These are phyloP conservation scores for Hybognathus amarus DNA, from an alignment of 2,797 vertebrate species.

Conservation along the genomic window DNA sequence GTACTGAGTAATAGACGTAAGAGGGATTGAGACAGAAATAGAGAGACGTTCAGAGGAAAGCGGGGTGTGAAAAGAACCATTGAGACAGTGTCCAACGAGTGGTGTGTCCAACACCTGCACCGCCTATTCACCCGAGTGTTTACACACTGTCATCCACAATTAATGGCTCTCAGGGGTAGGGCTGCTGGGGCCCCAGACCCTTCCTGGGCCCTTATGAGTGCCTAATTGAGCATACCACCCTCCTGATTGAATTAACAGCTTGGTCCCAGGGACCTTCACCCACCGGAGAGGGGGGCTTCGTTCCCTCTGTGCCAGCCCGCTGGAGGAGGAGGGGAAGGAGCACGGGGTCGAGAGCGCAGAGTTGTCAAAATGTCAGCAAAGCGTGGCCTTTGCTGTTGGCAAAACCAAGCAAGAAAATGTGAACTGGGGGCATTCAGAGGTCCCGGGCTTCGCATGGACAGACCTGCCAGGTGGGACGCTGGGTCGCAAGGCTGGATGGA, in stretches of 20 bases:
- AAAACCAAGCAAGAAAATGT: conserved; percentile 74
- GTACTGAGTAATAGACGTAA: background rate
- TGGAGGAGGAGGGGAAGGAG: conserved; percentile 48
- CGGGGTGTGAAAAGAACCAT: conserved; percentile 89
- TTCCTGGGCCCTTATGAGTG: conserved; percentile 94
- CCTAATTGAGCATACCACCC: conserved; percentile 96
- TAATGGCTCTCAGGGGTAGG: conserved; percentile 85
- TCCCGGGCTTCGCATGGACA: conserved; percentile 75
- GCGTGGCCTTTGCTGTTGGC: conserved; percentile 75
- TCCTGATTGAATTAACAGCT: conserved; percentile 96
- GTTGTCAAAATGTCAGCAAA: conserved; percentile 73
- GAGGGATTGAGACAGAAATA: conserved; percentile 47
- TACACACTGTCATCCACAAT: conserved; percentile 99
- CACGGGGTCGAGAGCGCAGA: conserved; percentile 66
- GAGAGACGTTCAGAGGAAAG: conserved; percentile 67
- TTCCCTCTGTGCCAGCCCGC: conserved; percentile 66
- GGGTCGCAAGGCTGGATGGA: conserved; percentile 61
- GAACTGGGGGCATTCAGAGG: conserved; percentile 77
- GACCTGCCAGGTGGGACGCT: conserved; percentile 21
- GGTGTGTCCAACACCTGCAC: conserved; percentile 93
- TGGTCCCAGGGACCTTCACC: conserved; percentile 82
- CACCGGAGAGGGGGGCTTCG: conserved; percentile 63
- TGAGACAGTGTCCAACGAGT: conserved; percentile 72
- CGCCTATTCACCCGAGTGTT: conserved; percentile 95
- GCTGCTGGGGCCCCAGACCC: conserved; percentile 82